phyloP scores from a whole-genome alignment of 2,797 vertebrate species.

The Malurus splendens region DNA sequence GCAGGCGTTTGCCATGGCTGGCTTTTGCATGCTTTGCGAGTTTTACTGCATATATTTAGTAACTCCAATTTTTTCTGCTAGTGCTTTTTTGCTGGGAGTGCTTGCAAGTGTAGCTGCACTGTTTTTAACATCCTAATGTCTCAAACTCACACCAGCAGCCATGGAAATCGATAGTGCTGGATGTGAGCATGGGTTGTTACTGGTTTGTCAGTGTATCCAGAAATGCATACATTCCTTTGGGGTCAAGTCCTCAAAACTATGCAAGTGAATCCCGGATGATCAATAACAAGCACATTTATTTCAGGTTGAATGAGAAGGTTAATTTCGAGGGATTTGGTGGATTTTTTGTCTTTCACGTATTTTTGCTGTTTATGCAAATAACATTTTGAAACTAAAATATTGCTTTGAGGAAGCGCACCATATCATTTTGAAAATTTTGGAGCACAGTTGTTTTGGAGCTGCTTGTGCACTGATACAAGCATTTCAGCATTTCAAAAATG shows the following conservation, averaged over 20 bases:
- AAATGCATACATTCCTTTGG: not conserved
- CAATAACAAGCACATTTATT: not conserved
- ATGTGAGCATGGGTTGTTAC: not conserved
- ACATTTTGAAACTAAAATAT: not conserved
- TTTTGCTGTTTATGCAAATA: not conserved
- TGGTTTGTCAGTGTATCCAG: not conserved
- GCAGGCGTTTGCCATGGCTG: not conserved
- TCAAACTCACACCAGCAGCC: not conserved
- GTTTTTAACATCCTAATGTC: not conserved
- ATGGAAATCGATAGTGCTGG: not conserved
- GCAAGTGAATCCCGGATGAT: not conserved
- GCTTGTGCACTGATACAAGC: not conserved
- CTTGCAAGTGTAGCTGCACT: not conserved
- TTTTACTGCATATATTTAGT: conserved; percentile 34
- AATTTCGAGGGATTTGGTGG: not conserved
- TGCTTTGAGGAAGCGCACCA: not conserved
- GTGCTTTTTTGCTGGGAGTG: not conserved
- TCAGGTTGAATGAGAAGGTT: not conserved
- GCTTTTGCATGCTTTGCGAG: not conserved
- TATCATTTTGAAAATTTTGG: not conserved
- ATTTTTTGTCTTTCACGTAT: not conserved
- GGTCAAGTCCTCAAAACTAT: not conserved
- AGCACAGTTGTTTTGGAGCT: not conserved
- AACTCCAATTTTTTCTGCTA: conserved; percentile 21
- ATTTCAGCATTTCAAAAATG: fast-evolving